Base-by-base conservation (phyloP, 1,140 invertebrate genomes). In the Lordiphosa stackelbergi region DNA sequence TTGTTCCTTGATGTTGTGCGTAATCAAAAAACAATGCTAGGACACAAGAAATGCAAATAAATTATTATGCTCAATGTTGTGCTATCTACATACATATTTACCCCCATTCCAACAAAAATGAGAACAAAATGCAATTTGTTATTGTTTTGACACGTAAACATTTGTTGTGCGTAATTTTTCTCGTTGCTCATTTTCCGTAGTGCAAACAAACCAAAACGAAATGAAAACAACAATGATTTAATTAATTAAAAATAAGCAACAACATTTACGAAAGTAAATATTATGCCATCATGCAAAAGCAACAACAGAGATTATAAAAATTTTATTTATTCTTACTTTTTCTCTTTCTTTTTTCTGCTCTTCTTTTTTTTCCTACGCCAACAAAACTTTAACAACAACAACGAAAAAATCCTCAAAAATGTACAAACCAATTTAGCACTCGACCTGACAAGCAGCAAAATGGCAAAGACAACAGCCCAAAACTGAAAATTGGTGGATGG, bases 321-420 rank as follows among this genome's bases (percentile, higher is more conserved):
- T 72, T 73, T 77, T 77, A 83, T 83, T 83, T 79, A 79, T 74
- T 81, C 59, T 71, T 77, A 69, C 68, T 83, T 83, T 66, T 81
- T 83, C 72, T 83, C 72, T 83, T 77, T 77, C 75, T 81, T 83
- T 83, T 72, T 72, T 83, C 78, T 83, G 51, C 59, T 69, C 66
- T 70, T 63, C 69, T 83, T 77, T 79, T 72, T 75, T 75, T 62
- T 51, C 56, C 42, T 53, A 51, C 64, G 42, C 40, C 51, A 55
- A 52, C 31, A 57, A 61, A 59, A 53, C 48, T 56, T 62, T 61
- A 77, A 57, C 43, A 41, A 5, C 51, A 51, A 46, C 41, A 40
- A 49, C 52, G 47, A 56, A 8, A 12, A 62, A 54, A 36, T 22
- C 7, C 16, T 40, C 45, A 53, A 48, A 56, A 64, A 51, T 41